A percentile compares a stretch with the other conserved stretches of the same genome.
phyloP scores from a whole-genome alignment of 2,797 vertebrate species.

The Peromyscus attwateri region DNA sequence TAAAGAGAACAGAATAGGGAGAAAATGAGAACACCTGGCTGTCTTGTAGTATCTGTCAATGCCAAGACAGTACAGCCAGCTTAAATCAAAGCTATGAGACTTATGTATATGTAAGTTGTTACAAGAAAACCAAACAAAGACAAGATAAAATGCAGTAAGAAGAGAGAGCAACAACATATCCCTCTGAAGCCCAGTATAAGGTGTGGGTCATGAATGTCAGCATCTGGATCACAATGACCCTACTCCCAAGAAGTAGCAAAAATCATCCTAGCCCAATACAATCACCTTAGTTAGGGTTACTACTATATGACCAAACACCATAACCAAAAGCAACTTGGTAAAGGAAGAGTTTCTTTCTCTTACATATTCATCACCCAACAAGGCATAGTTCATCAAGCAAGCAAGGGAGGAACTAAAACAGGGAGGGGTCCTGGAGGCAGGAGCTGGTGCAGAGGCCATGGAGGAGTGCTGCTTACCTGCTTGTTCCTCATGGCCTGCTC shows the following conservation, averaged over 20 bases:
- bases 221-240: background rate
- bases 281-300: background rate
- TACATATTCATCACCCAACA: background rate
- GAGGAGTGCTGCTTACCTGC: background rate
- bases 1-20: background rate
- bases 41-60: rapidly evolving
- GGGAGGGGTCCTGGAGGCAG: too few species aligned
- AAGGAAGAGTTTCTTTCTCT: background rate
- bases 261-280: background rate
- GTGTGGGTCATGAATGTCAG: background rate
- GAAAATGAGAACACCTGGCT: background rate
- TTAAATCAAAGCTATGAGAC: background rate
- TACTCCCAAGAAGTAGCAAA: background rate
- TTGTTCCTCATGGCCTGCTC: background rate
- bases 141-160: background rate
- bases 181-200: background rate
- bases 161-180: background rate
- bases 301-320: background rate
- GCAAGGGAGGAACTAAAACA: background rate
- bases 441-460: background rate
- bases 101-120: rapidly evolving
- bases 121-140: background rate
- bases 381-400: background rate
- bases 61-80: background rate
- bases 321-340: background rate